Base-by-base conservation (phyloP, 2,888 invertebrate species). In the Eupithecia centaureata region DNA sequence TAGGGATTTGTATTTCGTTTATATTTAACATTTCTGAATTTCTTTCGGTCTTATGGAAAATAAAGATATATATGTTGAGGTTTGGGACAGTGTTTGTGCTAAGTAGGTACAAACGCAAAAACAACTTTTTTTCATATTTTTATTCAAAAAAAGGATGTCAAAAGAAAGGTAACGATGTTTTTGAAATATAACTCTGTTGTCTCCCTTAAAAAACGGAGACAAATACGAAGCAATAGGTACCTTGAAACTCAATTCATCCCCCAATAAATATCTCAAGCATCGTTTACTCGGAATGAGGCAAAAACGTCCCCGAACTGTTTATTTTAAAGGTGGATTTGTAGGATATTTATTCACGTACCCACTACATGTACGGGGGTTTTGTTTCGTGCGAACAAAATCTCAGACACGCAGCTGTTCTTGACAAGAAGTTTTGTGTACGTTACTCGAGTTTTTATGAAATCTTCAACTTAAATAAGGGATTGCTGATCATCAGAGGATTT, bases 211-310 rank as follows among this genome's bases (percentile, higher is more conserved):
- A 74, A 80, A 83, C 81, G 78, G 75, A 82, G 79, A 86, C 79
- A 86, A 79, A 83, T 85, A 86, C 82, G 77, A 79, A 82, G 82
- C 82, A 82, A 87, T 86, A 85, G 86, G 86, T 86, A 85, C 86
- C 86, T 85, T 86, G 89, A 89, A 89, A 90, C 88, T 88, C 85
- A 86, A 89, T 89, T 88, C 88, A 89, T 89, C 87, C 91, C 85
- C 82, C 81, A 89, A 92, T 93, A 92, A 92, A 93, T 92, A 89
- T 92, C 90, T 89, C 86, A 89, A 91, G 93, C 91, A 85, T 90
- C 92, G 92, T 93, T 92, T 93, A 85, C 86, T 86, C 84, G 82
- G 87, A 90, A 91, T 87, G 89, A 90, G 88, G 87, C 89, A 90
- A 92, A 90, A 91, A 91, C 86, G 87, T 88, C 87, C 89, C 90